phyloP scores from a whole-genome alignment of 1,140 invertebrate species.

The Saccostrea echinata region DNA sequence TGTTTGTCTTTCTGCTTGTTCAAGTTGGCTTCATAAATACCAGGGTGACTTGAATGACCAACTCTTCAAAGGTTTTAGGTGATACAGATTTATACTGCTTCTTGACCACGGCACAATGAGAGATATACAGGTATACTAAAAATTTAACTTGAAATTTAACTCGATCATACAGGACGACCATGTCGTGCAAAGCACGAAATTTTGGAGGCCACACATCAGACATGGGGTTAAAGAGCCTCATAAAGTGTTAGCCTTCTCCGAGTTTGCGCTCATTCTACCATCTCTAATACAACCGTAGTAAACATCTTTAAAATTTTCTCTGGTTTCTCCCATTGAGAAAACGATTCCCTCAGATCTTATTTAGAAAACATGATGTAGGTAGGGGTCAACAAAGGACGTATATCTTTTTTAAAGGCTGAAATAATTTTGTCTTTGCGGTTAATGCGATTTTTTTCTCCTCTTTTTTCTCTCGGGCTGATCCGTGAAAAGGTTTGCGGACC shows the following conservation, averaged over 20 bases:
- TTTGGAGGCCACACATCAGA: neutral
- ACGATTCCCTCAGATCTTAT: conserved; percentile 4
- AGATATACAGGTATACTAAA: neutral
- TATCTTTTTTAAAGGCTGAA: neutral
- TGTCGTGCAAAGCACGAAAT: neutral
- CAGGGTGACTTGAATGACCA: neutral
- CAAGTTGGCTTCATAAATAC: neutral
- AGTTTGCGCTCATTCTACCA: neutral
- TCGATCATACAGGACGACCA: neutral
- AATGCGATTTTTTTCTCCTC: neutral
- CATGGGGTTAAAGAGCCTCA: neutral
- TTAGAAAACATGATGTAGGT: neutral
- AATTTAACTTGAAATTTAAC: neutral
- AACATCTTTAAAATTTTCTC: neutral
- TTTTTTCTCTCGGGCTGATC: neutral
- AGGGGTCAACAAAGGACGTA: neutral
- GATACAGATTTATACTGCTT: neutral
- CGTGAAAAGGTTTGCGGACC: neutral
- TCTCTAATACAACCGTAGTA: conserved; percentile 1
- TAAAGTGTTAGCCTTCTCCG: neutral
- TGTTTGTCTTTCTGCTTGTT: conserved; percentile 29
- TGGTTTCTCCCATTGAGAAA: neutral
- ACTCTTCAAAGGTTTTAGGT: neutral
- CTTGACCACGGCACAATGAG: conserved; percentile 26
- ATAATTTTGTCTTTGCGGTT: conserved; percentile 26